Evolutionary conservation across 2,888 invertebrate genomes (phyloP), one percentile per base, ranked within the genome.

Genomic region (Lasius platythorax): DNA sequence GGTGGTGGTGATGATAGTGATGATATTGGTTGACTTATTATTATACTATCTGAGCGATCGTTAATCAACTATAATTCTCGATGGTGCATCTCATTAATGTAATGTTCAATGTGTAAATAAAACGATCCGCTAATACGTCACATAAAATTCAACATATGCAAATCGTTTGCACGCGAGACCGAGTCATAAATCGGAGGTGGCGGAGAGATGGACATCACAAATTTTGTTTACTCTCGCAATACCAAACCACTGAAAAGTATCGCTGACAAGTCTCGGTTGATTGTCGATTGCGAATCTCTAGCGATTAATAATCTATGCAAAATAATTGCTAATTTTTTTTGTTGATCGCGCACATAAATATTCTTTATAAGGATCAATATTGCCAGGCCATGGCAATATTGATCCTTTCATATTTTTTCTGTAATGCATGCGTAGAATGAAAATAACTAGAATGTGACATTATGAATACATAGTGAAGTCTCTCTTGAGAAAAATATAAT

Each of bases 11-110:
- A 18, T 56, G 46, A 18, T 66, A 67, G 58, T 74, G 18, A 58
- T 66, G 9, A 64, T 72, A 28, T 33, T 56, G 53, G 78, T 76
- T 82, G 82, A 79, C 85, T 85, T 87, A 89, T 90, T 87, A 89
- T 90, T 89, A 87, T 90, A 85, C 87, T 87, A 91, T 85, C 87
- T 76, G 88, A 72, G 68, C 86, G 78, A 91, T 87, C 90, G 84
- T 87, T 85, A 86, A 90, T 90, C 88, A 87, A 90, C 91, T 91
- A 91, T 86, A 87, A 83, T 85, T 83, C 75, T 68, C 53, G 72
- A 43, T 56, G 73, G 74, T 58, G 40, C 73, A 75, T 85, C 76
- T 85, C 87, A 50, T 53, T 83, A 66, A 50, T 72, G 84, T 89
- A 90, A 90, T 83, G 75, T 46, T 9, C 72, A 82, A 78, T 72